These are phyloP conservation scores for Albula glossodonta DNA, from an alignment of 2,113 vertebrate genomes.

Conservation along the genomic window DNA sequence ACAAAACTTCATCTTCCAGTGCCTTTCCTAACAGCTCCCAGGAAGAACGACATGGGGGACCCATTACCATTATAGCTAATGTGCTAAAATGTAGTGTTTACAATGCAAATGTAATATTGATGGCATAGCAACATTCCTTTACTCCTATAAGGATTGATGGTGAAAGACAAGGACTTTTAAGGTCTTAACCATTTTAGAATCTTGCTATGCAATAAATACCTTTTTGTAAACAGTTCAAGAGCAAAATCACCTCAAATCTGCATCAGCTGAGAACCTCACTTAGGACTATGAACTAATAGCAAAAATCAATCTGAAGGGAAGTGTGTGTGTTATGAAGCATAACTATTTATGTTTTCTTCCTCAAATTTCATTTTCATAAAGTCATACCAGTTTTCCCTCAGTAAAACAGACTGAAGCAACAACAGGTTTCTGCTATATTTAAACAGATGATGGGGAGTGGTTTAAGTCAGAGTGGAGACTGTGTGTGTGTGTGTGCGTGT, in stretches of 20 bases:
- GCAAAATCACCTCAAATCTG: background rate
- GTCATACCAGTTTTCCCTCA: too few species aligned
- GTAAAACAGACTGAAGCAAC: too few species aligned
- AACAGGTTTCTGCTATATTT: too few species aligned
- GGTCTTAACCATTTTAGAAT: background rate
- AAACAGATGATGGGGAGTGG: too few species aligned
- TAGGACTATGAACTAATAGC: background rate
- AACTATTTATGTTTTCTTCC: background rate
- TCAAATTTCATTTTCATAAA: too few species aligned
- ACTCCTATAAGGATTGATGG: background rate
- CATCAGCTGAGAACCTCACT: background rate
- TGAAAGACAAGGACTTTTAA: background rate
- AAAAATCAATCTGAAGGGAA: background rate
- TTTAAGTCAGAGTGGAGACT: background rate
- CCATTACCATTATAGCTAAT: background rate
- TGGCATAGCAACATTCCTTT: background rate
- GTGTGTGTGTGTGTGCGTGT: conserved; percentile 33
- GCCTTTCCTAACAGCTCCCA: background rate
- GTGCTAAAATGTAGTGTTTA: background rate
- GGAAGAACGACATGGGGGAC: background rate
- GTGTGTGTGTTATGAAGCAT: background rate
- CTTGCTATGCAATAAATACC: background rate
- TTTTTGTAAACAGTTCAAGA: background rate
- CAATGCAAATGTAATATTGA: background rate
- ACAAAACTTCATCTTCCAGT: background rate